phyloP scores from a whole-genome alignment of 2,888 invertebrate species.

The Habroteleia sp. region DNA sequence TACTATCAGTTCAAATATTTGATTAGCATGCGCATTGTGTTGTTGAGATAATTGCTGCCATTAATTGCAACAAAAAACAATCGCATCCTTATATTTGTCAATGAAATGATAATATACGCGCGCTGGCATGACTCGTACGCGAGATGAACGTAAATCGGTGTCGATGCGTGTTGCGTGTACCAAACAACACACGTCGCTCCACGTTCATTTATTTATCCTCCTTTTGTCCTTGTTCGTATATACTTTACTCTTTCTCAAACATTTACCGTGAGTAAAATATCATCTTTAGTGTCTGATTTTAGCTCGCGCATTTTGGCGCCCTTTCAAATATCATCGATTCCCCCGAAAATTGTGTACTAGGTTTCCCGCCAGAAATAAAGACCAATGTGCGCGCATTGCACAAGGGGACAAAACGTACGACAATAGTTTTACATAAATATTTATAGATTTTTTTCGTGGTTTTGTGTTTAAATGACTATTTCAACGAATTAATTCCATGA shows the following conservation, averaged over 20 bases:
- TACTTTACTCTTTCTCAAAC: constrained; percentile 16
- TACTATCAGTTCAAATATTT: constrained; percentile 14
- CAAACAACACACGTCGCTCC: constrained; percentile 29
- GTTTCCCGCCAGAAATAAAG: constrained; percentile 52
- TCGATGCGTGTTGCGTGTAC: constrained; percentile 42
- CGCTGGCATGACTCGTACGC: constrained; percentile 40
- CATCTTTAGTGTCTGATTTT: constrained; percentile 33
- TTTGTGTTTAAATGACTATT: constrained; percentile 10
- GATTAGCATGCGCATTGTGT: constrained; percentile 35
- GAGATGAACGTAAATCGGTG: constrained; percentile 41
- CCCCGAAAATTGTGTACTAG: constrained; percentile 35
- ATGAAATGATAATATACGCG: constrained; percentile 50
- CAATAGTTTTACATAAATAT: constrained; percentile 28
- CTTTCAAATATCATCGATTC: constrained; percentile 47
- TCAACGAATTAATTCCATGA: constrained; percentile 48
- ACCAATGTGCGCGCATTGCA: constrained; percentile 2
- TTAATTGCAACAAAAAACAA: constrained; percentile 55
- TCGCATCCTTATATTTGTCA: constrained; percentile 54
- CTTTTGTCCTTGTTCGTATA: constrained; percentile 6
- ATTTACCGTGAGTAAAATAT: constrained; percentile 47
- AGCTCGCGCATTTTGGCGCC: constrained; percentile 57
- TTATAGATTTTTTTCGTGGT: constrained; percentile 26
- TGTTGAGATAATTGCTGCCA: constrained; percentile 40
- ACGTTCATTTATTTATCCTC: constrained; percentile 28
- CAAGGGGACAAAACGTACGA: constrained; percentile 1